Base-by-base conservation (phyloP, 1,140 invertebrate species). In the Oryzaephilus surinamensis region DNA sequence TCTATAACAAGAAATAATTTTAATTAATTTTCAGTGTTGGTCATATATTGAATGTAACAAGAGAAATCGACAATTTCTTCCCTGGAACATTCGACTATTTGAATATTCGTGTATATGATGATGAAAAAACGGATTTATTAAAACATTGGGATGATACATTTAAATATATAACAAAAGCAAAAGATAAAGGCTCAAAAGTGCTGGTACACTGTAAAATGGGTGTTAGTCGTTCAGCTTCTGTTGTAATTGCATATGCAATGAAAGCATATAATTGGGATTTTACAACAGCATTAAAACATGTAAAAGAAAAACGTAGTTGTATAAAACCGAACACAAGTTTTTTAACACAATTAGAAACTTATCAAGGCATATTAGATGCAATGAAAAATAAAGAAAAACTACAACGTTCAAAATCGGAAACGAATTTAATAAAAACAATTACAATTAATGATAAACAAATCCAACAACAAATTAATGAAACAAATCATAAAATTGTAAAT, bases 21-120 rank as follows among this genome's bases (percentile, higher is more conserved):
- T n/a, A n/a, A n/a, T 8, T 33, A 4, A 5, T 51, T 72, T 79
- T 24, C 68, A 97, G 92, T 16, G 87, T 97, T 42, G 77, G 83
- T 32, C 88, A 96, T 60, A 98, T 99, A 54, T 67, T 99, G 43
- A 99, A 99, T 64, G 91, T 98, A 15, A 97, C 94, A 2, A 74
- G 88, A 55, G 96, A 99, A 69, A 97, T 98, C 46, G 95, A 98
- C 66, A 99, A 98, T 66, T 99, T 98, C 65, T 99, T 97, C 62
- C 94, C 94, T 13, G 91, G 89, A 13, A 88, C 85, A 65, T 97
- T 97, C 63, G 80, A 92, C 59, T 99, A 99, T 58, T 71, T 88
- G 50, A 99, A 98, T 63, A 81, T 98, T 38, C 81, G 93, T 45
- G 93, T 98, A 5, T 95, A 91, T 59, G 96, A 99, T 59, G 89